Percentiles rank a stretch among this genome's conserved stretches.
phyloP scores from a whole-genome alignment of 2,888 invertebrate genomes.

The Xestia sexstrigata region DNA sequence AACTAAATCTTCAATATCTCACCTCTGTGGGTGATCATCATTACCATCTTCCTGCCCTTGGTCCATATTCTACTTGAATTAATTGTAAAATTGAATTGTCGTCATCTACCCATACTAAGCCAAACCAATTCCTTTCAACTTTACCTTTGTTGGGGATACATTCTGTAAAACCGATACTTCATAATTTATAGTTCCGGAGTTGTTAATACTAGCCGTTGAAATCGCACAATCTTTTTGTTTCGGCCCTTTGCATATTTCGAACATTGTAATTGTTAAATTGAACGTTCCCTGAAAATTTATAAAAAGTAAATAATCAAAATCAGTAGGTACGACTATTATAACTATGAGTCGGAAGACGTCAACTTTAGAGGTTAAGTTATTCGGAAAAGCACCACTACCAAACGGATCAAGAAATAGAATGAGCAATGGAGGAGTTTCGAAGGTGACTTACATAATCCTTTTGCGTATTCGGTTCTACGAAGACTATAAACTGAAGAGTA shows the following conservation, averaged over 20 bases:
- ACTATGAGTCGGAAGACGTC: background rate
- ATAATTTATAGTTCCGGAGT: constrained; percentile 53
- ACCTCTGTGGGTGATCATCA: background rate
- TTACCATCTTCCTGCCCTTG: background rate
- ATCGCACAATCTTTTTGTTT: constrained; percentile 51
- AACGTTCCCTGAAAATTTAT: constrained; percentile 47
- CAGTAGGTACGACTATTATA: background rate
- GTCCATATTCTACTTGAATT: background rate
- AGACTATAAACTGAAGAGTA: background rate
- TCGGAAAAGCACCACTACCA: background rate
- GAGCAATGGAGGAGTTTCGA: background rate
- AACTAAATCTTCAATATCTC: constrained; percentile 21
- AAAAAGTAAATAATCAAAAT: background rate
- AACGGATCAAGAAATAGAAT: background rate
- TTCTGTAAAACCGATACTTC: constrained; percentile 63
- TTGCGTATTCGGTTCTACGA: constrained; percentile 15
- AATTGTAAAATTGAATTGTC: too few species aligned
- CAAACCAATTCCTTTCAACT: background rate
- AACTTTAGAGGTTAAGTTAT: background rate
- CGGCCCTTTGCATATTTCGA: constrained; percentile 43
- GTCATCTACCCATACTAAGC: background rate
- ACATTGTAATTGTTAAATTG: constrained; percentile 39
- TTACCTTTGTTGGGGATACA: constrained; percentile 68
- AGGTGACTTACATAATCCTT: constrained; percentile 53
- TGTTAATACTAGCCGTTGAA: constrained; percentile 38